phyloP scores from a whole-genome alignment of 2,888 invertebrate genomes.

The Minunthozetes semirufus region DNA sequence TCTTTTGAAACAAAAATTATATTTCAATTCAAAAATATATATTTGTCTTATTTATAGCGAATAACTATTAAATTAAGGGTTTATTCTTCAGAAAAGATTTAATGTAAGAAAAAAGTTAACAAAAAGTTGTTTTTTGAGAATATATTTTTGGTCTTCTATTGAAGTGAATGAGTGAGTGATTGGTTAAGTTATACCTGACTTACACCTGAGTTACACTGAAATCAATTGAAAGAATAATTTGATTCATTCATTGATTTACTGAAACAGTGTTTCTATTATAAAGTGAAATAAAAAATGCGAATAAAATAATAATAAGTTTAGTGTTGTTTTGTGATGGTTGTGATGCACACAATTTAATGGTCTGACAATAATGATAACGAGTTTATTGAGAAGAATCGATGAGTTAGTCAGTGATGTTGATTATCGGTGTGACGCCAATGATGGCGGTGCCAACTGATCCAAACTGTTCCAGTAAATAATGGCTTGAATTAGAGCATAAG shows the following conservation, averaged over 20 bases:
- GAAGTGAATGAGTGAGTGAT: no score
- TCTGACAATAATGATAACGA: conserved; percentile 18
- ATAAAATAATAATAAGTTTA: neutral
- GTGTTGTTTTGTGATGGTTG: neutral
- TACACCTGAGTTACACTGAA: neutral
- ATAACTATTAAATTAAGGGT: no score
- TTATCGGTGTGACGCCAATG: neutral
- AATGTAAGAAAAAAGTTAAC: neutral
- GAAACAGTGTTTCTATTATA: neutral
- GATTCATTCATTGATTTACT: no score
- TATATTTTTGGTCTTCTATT: neutral
- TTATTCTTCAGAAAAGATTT: neutral
- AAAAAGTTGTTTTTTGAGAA: neutral
- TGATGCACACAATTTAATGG: conserved; percentile 24
- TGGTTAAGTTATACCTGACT: no score
- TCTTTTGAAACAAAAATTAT: no score
- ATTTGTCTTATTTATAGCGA: no score
- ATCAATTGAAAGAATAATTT: neutral
- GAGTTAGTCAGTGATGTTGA: conserved; percentile 16
- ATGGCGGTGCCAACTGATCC: conserved; percentile 25
- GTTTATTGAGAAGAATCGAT: conserved; percentile 19
- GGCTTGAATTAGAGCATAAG: conserved; percentile 26
- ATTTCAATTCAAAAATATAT: no score
- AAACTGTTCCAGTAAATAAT: neutral
- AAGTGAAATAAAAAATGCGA: neutral